Conservation (phyloP, 2,113 vertebrate species). For the Bubalus kerabau region DNA sequence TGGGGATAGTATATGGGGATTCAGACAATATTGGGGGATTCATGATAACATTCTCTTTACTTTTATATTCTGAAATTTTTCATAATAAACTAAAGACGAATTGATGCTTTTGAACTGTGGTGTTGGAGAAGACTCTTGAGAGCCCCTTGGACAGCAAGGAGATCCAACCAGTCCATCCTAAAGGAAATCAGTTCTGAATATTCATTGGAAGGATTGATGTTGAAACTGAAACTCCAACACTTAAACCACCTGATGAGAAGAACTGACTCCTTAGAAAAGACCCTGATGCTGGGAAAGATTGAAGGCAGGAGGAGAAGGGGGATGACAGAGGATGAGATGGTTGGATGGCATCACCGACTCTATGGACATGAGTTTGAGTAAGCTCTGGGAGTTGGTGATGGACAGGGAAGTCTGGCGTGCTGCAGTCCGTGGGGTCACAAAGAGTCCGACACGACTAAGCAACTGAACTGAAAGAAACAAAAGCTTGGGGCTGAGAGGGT, state of each 20-base stretch:
- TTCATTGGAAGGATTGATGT: neutral
- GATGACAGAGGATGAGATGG: neutral
- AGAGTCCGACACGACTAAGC: fast-evolving
- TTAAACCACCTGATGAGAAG: neutral
- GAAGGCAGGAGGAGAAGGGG: neutral
- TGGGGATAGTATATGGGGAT: neutral
- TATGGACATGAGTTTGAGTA: neutral
- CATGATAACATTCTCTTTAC: neutral
- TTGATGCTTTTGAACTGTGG: neutral
- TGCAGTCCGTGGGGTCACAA: neutral
- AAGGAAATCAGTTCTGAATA: neutral
- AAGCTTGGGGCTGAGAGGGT: neutral
- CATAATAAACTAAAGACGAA: neutral
- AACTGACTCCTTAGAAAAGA: neutral
- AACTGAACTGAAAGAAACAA: neutral
- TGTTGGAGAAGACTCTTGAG: neutral
- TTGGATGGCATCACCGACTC: neutral
- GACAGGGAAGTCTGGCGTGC: neutral
- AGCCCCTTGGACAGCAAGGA: neutral
- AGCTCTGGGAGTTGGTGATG: neutral
- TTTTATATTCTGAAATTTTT: neutral
- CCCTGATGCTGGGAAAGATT: neutral
- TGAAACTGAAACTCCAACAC: neutral
- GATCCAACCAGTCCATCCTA: neutral
- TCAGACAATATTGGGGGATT: neutral